These are phyloP conservation scores for Diplodus sargus DNA, from an alignment of 2,797 vertebrate species.

Conservation along the genomic window DNA sequence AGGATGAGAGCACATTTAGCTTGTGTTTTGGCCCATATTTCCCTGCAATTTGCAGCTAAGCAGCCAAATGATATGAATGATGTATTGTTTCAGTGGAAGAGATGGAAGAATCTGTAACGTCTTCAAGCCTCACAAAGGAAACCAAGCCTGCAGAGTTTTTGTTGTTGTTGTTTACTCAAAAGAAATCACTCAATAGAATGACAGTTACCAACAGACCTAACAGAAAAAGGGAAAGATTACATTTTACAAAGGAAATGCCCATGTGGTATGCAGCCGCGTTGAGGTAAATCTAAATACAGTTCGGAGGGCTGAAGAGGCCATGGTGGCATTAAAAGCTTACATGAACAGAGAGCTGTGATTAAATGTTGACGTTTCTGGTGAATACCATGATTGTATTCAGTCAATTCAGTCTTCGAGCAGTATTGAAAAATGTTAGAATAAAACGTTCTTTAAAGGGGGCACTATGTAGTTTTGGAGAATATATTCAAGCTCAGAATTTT, in stretches of 20 bases:
- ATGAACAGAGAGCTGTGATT: slow-evolving; percentile 20
- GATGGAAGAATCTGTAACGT: slow-evolving; percentile 2
- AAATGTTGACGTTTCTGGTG: neutral
- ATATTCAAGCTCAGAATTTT: too few species aligned
- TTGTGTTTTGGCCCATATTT: slow-evolving; percentile 2
- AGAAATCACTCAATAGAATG: slow-evolving; percentile 63
- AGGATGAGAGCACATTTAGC: slow-evolving; percentile 2
- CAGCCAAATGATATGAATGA: slow-evolving; percentile 35
- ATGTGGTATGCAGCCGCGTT: slow-evolving; percentile 37
- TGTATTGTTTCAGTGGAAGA: slow-evolving; percentile 8
- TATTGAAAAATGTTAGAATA: slow-evolving; percentile 20
- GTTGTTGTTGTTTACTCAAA: slow-evolving; percentile 61
- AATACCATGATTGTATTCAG: neutral
- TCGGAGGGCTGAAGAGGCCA: slow-evolving; percentile 38
- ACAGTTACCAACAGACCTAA: slow-evolving; percentile 51
- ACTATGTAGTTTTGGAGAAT: too few species aligned
- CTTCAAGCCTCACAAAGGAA: slow-evolving; percentile 39
- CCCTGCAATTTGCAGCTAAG: slow-evolving; percentile 23
- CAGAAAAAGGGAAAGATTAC: slow-evolving; percentile 42
- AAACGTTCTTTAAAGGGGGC: slow-evolving; percentile 1
- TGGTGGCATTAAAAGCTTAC: slow-evolving; percentile 13
- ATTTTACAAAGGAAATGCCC: slow-evolving; percentile 53
- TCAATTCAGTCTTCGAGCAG: slow-evolving; percentile 12
- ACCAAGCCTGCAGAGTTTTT: slow-evolving; percentile 16
- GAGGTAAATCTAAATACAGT: slow-evolving; percentile 48